These are phyloP conservation scores for Mus caroli DNA, from an alignment of 2,797 vertebrate species.

Conservation along the genomic window DNA sequence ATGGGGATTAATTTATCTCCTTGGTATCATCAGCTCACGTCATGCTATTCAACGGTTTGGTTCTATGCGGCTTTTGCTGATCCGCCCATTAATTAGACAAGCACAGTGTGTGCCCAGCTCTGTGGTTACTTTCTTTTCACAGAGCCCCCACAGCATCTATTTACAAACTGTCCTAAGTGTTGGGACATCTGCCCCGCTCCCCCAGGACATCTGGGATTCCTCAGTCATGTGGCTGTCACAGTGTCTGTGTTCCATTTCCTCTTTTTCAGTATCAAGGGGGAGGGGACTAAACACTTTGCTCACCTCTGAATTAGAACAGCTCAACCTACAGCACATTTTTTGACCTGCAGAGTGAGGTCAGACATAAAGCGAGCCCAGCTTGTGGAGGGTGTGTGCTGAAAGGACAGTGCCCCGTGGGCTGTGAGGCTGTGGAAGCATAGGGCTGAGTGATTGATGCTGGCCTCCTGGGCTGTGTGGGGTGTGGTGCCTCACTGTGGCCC, in stretches of 20 bases:
- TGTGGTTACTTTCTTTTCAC: neutral
- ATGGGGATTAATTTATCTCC: conserved; percentile 11
- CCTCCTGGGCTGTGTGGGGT: neutral
- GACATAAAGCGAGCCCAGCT: neutral
- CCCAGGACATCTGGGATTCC: neutral
- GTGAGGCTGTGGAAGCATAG: neutral
- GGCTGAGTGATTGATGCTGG: neutral
- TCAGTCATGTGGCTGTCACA: conserved; percentile 17
- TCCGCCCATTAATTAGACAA: neutral
- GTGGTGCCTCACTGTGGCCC: neutral
- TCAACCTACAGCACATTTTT: neutral
- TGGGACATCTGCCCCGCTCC: neutral
- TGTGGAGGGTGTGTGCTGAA: neutral
- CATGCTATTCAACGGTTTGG: neutral
- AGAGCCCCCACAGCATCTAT: neutral
- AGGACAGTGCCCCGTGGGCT: neutral
- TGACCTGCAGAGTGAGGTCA: neutral
- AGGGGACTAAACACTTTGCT: neutral
- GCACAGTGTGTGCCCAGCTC: neutral
- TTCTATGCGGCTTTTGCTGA: neutral
- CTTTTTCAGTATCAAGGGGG: conserved; percentile 25
- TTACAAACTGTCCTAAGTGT: neutral
- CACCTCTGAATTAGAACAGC: neutral
- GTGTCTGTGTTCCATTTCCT: conserved; percentile 44
- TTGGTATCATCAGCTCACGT: neutral